Conservation (phyloP, 2,797 vertebrate genomes). For the Hippopotamyrus pictus region DNA sequence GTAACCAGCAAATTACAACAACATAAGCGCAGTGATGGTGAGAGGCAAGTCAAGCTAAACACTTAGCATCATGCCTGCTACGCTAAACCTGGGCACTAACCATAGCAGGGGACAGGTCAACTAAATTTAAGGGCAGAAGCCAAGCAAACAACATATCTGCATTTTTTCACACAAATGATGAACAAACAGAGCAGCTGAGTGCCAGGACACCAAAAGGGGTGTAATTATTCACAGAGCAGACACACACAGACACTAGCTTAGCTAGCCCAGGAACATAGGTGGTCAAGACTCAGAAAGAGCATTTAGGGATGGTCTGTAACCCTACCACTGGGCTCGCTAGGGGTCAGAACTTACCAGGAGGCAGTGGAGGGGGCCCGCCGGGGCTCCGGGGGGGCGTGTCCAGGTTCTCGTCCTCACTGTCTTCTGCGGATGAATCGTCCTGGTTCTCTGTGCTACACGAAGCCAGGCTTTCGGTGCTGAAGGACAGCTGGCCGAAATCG, state of each 20-base stretch:
- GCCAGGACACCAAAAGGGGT: neutral
- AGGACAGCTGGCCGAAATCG: constrained; percentile 63
- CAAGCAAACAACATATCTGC: neutral
- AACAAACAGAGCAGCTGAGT: neutral
- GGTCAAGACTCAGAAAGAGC: neutral
- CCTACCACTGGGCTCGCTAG: neutral
- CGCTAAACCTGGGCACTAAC: neutral
- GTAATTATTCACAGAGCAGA: neutral
- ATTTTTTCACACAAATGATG: neutral
- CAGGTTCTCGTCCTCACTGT: constrained; percentile 50
- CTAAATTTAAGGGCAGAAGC: neutral
- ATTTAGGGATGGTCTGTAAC: neutral
- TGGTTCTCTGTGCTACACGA: constrained; percentile 43
- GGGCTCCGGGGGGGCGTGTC: constrained; percentile 65
- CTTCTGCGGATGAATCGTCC: constrained; percentile 58
- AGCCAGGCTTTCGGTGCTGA: constrained; percentile 57
- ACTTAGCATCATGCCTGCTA: neutral
- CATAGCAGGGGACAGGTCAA: neutral
- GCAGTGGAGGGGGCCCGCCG: constrained; percentile 65
- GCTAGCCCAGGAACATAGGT: neutral
- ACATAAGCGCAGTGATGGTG: neutral
- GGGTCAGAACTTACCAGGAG: constrained; percentile 54
- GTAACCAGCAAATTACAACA: neutral
- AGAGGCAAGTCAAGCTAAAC: neutral
- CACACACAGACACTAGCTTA: neutral